These are phyloP conservation scores for Eutrigla gurnardus DNA, from an alignment of 2,797 vertebrate species.

Conservation along the genomic window DNA sequence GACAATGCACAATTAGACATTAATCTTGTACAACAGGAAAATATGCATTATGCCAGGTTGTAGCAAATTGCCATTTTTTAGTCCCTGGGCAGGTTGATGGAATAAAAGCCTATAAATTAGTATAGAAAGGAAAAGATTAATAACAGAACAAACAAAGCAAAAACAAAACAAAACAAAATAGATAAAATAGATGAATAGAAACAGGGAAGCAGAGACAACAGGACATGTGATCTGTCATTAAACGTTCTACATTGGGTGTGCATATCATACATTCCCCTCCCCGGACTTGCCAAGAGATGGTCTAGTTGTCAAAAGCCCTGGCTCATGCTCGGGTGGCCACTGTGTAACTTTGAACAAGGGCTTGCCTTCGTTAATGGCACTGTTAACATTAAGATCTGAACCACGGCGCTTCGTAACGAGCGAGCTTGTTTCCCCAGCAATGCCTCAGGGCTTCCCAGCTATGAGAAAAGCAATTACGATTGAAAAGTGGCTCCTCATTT, in stretches of 20 bases:
- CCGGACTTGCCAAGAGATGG: slow-evolving; percentile 22
- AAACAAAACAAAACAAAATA: no score
- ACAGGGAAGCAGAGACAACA: no score
- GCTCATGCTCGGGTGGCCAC: slow-evolving; percentile 53
- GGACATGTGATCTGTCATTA: not conserved
- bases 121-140: no score
- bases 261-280: slow-evolving; percentile 6
- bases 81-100: no score
- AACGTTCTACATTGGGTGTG: not conserved
- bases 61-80: no score
- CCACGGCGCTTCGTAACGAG: slow-evolving; percentile 40
- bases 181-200: no score
- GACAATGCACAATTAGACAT: no score
- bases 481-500: slow-evolving; percentile 67
- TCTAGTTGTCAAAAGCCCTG: slow-evolving; percentile 40
- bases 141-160: no score
- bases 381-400: slow-evolving; percentile 62
- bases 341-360: slow-evolving; percentile 59
- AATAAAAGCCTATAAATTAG: no score
- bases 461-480: slow-evolving; percentile 72
- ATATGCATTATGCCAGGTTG: no score
- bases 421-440: slow-evolving; percentile 57
- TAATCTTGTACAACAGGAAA: no score
- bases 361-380: slow-evolving; percentile 53
- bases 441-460: slow-evolving; percentile 69